A percentile compares a stretch with the other conserved stretches of the same genome.
Conservation (phyloP, 2,797 vertebrate species). For the Thalassophryne amazonica region DNA sequence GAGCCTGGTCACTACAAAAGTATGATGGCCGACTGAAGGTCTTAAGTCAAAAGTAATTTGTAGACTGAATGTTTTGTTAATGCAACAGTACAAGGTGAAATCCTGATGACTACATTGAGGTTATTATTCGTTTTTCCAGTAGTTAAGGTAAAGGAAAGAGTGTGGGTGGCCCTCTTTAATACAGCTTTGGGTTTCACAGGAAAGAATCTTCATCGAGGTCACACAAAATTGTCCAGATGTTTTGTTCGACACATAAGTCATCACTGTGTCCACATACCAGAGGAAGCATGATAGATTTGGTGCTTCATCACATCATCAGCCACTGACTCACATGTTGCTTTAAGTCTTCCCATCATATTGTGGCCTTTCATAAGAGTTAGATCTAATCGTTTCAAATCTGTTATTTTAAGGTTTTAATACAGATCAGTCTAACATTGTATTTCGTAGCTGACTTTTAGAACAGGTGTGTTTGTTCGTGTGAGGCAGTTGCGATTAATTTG, state of each 20-base stretch:
- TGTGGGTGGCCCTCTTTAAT: not conserved
- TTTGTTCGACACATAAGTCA: slow-evolving; percentile 7
- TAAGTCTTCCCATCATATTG: too few species aligned
- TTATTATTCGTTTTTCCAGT: not conserved
- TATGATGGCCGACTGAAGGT: slow-evolving; percentile 1
- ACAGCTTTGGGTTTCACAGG: slow-evolving; percentile 2
- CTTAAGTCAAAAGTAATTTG: slow-evolving; percentile 17
- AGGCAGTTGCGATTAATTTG: slow-evolving; percentile 29
- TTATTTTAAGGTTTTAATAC: too few species aligned
- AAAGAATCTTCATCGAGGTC: slow-evolving; percentile 13
- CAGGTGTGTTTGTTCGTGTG: slow-evolving; percentile 9
- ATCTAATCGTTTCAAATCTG: too few species aligned
- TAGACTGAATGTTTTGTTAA: not conserved
- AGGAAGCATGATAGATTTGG: slow-evolving; percentile 15
- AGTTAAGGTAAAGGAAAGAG: slow-evolving; percentile 4
- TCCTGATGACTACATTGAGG: not conserved
- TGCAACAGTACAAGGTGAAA: slow-evolving; percentile 20
- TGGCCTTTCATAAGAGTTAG: too few species aligned
- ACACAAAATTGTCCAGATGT: slow-evolving; percentile 4
- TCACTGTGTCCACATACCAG: slow-evolving; percentile 10
- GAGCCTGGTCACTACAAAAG: not conserved
- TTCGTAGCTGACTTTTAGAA: not conserved
- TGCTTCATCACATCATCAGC: slow-evolving; percentile 43
- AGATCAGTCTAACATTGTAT: too few species aligned
- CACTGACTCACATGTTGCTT: slow-evolving; percentile 44